phyloP scores from a whole-genome alignment of 2,797 vertebrate genomes.

The Typhlichthys subterraneus region DNA sequence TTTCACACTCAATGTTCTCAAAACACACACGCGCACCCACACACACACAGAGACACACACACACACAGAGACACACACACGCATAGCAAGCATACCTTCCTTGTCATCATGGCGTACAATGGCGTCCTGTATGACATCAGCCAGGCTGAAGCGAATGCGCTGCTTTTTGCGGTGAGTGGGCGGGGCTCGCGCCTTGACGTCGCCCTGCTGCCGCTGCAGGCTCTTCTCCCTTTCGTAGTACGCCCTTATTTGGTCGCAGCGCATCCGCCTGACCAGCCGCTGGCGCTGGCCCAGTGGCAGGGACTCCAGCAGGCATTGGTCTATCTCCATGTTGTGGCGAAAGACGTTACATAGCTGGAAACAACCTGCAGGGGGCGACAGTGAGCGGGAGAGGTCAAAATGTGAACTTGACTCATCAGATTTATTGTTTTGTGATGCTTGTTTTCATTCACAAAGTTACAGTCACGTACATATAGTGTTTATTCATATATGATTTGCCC shows the following conservation, averaged over 20 bases:
- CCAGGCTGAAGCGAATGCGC: slow-evolving; percentile 77
- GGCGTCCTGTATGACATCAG: slow-evolving; percentile 86
- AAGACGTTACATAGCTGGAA: slow-evolving; percentile 99
- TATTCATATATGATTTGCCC: slow-evolving; percentile 51
- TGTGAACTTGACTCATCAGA: background rate
- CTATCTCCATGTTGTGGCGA: slow-evolving; percentile 98
- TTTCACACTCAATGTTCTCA: background rate
- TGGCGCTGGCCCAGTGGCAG: slow-evolving; percentile 93
- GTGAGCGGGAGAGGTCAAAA: slow-evolving; percentile 7
- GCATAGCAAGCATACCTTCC: slow-evolving; percentile 80
- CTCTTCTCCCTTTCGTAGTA: slow-evolving; percentile 92
- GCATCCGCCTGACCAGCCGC: slow-evolving; percentile 92
- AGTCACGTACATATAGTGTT: too few species aligned
- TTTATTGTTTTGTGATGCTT: slow-evolving; percentile 17
- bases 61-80: background rate
- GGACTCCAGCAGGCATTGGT: slow-evolving; percentile 98
- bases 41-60: too few species aligned
- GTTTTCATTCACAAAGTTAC: background rate
- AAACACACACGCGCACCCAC: background rate
- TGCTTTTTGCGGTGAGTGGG: slow-evolving; percentile 73
- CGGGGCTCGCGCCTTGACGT: slow-evolving; percentile 46
- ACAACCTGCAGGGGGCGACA: slow-evolving; percentile 82
- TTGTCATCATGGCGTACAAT: slow-evolving; percentile 88
- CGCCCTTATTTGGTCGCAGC: slow-evolving; percentile 90
- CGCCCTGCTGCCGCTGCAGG: slow-evolving; percentile 81